Conservation (phyloP, 2,113 vertebrate species). For the Phycodurus eques region DNA sequence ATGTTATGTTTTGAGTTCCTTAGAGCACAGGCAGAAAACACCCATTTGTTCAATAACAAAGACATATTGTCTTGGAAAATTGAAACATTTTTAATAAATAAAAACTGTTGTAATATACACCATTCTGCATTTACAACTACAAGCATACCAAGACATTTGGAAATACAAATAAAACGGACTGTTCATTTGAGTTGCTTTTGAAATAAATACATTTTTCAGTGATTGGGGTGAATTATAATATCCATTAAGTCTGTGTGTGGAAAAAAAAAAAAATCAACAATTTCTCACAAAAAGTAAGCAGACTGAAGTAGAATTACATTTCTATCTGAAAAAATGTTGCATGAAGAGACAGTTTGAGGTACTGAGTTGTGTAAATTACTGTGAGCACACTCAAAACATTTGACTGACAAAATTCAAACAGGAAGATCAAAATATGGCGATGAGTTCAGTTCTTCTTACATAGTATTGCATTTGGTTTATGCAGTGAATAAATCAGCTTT, state of each 20-base stretch:
- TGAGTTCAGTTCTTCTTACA: conserved; percentile 41
- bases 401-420: conserved; percentile 39
- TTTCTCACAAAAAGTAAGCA: conserved; percentile 36
- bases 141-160: conserved; percentile 70
- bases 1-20: neutral
- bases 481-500: neutral
- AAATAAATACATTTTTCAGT: conserved; percentile 43
- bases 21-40: neutral
- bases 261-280: conserved; percentile 50
- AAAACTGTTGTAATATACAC: conserved; percentile 74
- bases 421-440: conserved; percentile 46
- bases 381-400: conserved; percentile 26
- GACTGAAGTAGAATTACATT: conserved; percentile 15
- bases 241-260: conserved; percentile 68
- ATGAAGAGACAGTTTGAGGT: conserved; percentile 58
- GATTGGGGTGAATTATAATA: conserved; percentile 50
- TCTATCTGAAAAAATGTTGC: conserved; percentile 29
- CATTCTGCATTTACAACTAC: conserved; percentile 70
- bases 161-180: conserved; percentile 60
- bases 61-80: conserved; percentile 59
- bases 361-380: conserved; percentile 63
- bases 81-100: conserved; percentile 71
- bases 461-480: conserved; percentile 56
- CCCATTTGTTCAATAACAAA: conserved; percentile 20
- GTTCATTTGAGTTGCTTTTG: conserved; percentile 54